A percentile compares a stretch with the other conserved stretches of the same genome.
Conservation (phyloP, 2,888 invertebrate genomes). For the Cerastis rubricosa region DNA sequence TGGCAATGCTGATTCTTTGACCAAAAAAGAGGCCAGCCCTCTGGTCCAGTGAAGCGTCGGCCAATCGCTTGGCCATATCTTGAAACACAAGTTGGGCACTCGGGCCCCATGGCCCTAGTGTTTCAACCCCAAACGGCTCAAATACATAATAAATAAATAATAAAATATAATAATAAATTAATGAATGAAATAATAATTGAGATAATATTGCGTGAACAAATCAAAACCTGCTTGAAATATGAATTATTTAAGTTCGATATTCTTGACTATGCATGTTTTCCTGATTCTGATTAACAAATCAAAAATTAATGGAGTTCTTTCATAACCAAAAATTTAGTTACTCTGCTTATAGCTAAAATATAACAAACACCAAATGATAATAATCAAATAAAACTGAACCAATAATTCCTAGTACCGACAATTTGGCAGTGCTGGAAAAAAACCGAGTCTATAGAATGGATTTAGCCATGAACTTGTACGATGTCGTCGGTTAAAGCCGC, state of each 20-base stretch:
- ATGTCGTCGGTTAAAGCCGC: neutral
- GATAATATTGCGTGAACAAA: neutral
- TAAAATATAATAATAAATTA: no score
- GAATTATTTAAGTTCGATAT: neutral
- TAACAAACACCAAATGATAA: neutral
- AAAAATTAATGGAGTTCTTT: neutral
- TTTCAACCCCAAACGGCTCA: no score
- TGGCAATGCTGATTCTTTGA: no score
- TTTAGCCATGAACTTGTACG: conserved; percentile 18
- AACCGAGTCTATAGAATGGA: neutral
- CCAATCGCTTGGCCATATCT: no score
- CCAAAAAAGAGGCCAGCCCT: no score
- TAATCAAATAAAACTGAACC: neutral
- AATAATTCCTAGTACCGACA: neutral
- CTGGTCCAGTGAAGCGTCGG: no score
- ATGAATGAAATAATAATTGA: neutral
- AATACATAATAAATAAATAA: no score
- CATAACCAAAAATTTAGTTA: neutral
- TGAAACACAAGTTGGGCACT: no score
- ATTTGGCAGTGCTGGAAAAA: neutral
- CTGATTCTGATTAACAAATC: neutral
- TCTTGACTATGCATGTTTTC: neutral
- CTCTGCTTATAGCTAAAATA: neutral
- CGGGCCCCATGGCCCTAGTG: no score
- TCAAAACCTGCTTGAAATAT: neutral